Evolutionary conservation across 2,797 vertebrate species (phyloP), one percentile per base, ranked within the genome.

Genomic region (Poecile montanus): DNA sequence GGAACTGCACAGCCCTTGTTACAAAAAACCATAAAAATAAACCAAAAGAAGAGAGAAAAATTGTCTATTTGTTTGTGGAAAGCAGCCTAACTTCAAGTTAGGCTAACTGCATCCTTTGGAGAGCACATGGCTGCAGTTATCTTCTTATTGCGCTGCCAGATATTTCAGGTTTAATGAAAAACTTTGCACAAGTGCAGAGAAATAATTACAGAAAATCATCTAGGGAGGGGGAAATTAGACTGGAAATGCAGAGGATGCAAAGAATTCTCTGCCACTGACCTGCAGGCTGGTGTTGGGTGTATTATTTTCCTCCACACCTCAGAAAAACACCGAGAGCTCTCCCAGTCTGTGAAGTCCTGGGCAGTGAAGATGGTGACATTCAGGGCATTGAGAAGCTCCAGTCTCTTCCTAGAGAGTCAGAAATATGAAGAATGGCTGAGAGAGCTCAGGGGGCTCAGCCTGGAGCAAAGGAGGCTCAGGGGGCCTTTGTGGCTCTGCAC

Each of bases 241-340:
- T 74, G 42, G 26, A 63, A 77, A 81, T 65, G 32, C 54, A 73
- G 78, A 48, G 34, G 20, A 32, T 51, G 67, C 32, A 58, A 29
- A 40, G 13, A 34, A 13, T 30, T 42, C n/a, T 61, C 56, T 71
- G 14, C 23, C 30, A 27, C 6, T 50, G n/a, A 36, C 27, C n/a
- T 66, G 27, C 40, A 29, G 51, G 26, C 30, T 2, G 0, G 2
- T 2, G 2, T 27, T 57, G 11, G 7, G 5, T 13, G 9, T 17
- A 4, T 32, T 40, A 14, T 50, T 93, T 66, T 78, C 32, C 10
- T 71, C 50, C 11, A 40, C 6, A 56, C 26, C 47, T 84, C 18
- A 20, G 61, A 67, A 47, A 13, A 66, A 3, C 10, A 44, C 36
- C 54, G 18, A 42, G 38, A 68, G 16, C 7, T 45, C 71, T 63